Percentiles rank a stretch among this genome's conserved stretches.
phyloP scores from a whole-genome alignment of 2,888 invertebrate genomes.

The Mayetiola destructor region DNA sequence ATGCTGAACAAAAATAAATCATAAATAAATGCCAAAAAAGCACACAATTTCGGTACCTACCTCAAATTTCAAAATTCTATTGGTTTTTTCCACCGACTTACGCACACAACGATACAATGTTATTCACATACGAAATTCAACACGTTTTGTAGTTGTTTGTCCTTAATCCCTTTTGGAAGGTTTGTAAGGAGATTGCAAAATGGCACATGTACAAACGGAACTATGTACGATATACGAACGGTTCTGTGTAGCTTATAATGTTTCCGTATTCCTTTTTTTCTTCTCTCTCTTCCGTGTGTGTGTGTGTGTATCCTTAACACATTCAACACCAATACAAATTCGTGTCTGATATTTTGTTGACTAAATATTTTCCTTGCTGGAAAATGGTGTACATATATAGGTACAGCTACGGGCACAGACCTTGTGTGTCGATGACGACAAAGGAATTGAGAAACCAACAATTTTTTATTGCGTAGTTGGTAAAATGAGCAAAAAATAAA shows the following conservation, averaged over 20 bases:
- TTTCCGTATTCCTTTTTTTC: not conserved
- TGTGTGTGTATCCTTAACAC: not conserved
- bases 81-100: not conserved
- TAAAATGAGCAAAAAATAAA: not conserved
- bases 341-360: not conserved
- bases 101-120: too few species aligned
- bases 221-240: not conserved
- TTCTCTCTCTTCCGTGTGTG: not conserved
- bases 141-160: too few species aligned
- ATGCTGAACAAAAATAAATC: not conserved
- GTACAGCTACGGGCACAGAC: not conserved
- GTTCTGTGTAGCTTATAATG: not conserved
- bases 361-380: too few species aligned
- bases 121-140: not conserved
- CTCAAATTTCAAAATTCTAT: not conserved
- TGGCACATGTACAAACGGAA: not conserved
- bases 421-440: not conserved
- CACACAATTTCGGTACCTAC: not conserved
- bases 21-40: not conserved
- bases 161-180: too few species aligned
- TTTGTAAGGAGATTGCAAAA: too few species aligned
- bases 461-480: slow-evolving; percentile 5
- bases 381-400: not conserved
- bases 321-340: not conserved
- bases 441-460: not conserved